Base-by-base conservation (phyloP, 2,113 vertebrate genomes). In the Marmota flaviventris region DNA sequence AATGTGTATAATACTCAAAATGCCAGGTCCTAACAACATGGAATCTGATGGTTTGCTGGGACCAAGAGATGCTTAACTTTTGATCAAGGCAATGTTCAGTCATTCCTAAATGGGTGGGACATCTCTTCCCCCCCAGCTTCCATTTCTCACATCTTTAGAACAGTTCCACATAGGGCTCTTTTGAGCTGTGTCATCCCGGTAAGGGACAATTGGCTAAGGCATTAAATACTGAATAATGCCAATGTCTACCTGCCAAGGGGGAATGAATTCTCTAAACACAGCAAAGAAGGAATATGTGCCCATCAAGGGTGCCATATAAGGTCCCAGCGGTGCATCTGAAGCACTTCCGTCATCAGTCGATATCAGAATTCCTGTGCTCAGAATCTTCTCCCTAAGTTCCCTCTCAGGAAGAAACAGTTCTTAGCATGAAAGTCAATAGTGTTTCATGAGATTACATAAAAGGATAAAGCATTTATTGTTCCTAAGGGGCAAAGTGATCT, bases 311-410 rank as follows among this genome's bases (percentile, higher is more conserved):
- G 18, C 58, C 82, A 12, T 18, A 58, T 2, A 56, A 34, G 48
- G 4, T 98, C 94, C 89, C 97, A 94, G 94, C 87, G 87, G 20
- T 4, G 12, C 61, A 39, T 42, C 42, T 76, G 70, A 56, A 85
- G 94, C 96, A 84, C 77, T 96, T 97, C 97, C 97, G 94, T 73
- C 94, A 78, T 95, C 96, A 0, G 0, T 91, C 95, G 92, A 58
- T 94, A 96, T 96, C 98, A 98, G 97, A 97, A 97, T 98, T 97
- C 96, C 93, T 97, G 73, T 37, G 70, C 93, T 97, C 88, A 93
- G 89, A 95, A 75, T 89, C 67, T 0, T 93, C 70, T 56, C 75
- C 37, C 58, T 97, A 79, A 89, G 85, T 97, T 73, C 82, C 95
- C 78, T 88, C 95, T 96, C 81, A 95, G 93, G 94, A 97, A 98